phyloP scores from a whole-genome alignment of 2,113 vertebrate genomes.

The Antechinus stuartii region DNA sequence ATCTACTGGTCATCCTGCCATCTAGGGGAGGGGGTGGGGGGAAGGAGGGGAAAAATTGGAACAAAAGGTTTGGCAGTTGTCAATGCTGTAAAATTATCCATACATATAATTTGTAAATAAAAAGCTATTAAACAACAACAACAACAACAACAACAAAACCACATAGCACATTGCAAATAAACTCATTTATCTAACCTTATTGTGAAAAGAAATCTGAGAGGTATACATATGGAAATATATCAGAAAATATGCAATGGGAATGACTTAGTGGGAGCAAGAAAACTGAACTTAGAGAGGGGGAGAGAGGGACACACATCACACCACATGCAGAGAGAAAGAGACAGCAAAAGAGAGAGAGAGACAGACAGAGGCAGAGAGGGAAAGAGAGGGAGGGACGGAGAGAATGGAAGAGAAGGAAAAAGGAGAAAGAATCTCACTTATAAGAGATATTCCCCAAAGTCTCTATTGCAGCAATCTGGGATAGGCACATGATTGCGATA shows the following conservation, averaged over 20 bases:
- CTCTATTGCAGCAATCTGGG: background rate
- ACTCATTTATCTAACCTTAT: background rate
- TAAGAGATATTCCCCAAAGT: background rate
- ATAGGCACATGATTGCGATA: background rate
- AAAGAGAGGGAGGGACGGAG: background rate
- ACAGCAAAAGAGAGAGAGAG: background rate
- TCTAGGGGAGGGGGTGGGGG: too few species aligned
- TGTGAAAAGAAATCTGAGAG: background rate
- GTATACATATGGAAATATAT: background rate
- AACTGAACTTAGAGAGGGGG: background rate
- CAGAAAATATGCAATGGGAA: background rate
- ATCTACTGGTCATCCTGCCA: too few species aligned
- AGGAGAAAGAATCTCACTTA: background rate
- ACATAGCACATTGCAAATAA: background rate
- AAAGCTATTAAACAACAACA: too few species aligned
- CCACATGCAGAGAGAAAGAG: too few species aligned
- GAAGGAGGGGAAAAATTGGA: too few species aligned
- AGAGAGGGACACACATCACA: too few species aligned
- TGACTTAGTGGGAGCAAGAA: background rate
- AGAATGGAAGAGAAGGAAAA: background rate
- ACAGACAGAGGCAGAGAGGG: background rate
- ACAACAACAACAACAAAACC: too few species aligned
- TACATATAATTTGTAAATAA: too few species aligned
- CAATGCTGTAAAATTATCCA: too few species aligned
- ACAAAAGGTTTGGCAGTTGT: too few species aligned